Evolutionary conservation across 2,113 vertebrate genomes (phyloP).

Genomic region (Callithrix jacchus): DNA sequence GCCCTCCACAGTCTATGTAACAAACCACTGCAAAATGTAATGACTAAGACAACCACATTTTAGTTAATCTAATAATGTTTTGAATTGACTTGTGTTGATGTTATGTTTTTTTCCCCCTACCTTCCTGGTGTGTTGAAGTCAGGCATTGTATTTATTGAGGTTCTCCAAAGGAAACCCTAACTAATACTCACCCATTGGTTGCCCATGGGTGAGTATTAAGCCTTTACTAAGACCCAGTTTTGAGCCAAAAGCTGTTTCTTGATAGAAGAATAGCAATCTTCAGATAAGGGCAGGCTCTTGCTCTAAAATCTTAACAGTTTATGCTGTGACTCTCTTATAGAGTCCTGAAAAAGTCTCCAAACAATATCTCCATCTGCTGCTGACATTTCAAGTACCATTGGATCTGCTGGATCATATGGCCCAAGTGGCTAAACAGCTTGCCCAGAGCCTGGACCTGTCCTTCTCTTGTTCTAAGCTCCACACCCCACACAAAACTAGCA

Average conservation of each 20-base stretch:
- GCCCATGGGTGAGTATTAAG: too few species aligned
- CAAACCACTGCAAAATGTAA: background rate
- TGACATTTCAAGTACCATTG: background rate
- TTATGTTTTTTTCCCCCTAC: background rate
- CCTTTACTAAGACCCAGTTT: background rate
- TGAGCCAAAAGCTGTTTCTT: background rate
- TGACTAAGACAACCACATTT: background rate
- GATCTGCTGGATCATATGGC: too few species aligned
- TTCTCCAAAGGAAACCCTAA: background rate
- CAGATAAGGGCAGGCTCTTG: background rate
- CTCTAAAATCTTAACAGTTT: background rate
- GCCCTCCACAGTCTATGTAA: background rate
- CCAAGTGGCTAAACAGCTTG: too few species aligned
- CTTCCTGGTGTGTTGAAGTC: background rate
- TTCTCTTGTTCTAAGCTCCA: background rate
- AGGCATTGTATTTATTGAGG: background rate
- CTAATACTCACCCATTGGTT: too few species aligned
- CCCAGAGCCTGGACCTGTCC: background rate
- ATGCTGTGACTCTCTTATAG: background rate
- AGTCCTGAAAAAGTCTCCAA: background rate
- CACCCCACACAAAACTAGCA: background rate
- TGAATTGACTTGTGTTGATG: background rate
- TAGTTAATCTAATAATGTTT: background rate
- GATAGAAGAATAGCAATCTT: background rate
- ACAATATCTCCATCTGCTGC: too few species aligned